Conservation (phyloP, 2,797 vertebrate species). For the Botia almorhae region DNA sequence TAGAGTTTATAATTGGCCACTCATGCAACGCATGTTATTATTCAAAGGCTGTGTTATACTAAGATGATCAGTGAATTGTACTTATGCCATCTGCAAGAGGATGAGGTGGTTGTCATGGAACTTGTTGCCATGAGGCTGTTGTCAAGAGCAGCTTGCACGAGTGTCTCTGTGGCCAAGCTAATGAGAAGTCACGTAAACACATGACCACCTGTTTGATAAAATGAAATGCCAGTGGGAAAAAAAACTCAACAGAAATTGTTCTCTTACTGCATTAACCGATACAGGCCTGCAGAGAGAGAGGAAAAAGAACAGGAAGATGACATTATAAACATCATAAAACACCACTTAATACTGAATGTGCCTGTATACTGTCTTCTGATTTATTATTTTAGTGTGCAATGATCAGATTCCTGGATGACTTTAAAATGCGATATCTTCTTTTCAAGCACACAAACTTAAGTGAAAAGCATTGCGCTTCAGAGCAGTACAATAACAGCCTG, state of each 20-base stretch:
- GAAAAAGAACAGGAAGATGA: neutral
- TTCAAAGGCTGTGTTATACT: neutral
- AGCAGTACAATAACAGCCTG: neutral
- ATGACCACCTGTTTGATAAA: constrained; percentile 31
- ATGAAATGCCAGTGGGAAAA: neutral
- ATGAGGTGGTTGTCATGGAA: constrained; percentile 57
- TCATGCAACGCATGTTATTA: neutral
- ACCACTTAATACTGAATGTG: neutral
- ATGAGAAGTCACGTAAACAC: constrained; percentile 34
- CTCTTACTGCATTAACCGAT: neutral
- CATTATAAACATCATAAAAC: neutral
- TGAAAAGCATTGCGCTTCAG: too few relatives aligned
- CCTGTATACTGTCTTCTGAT: neutral
- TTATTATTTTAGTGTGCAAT: neutral
- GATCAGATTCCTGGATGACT: neutral
- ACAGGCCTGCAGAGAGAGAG: neutral
- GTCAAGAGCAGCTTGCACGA: constrained; percentile 28
- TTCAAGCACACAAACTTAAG: neutral
- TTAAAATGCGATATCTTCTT: neutral
- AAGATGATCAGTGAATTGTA: constrained; percentile 21
- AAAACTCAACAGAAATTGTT: neutral
- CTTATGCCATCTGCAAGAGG: constrained; percentile 38
- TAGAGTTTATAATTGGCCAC: neutral
- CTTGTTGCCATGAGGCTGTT: constrained; percentile 45
- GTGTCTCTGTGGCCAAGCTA: constrained; percentile 27